Conservation (phyloP, 2,113 vertebrate genomes). For the Stictonetta naevosa region DNA sequence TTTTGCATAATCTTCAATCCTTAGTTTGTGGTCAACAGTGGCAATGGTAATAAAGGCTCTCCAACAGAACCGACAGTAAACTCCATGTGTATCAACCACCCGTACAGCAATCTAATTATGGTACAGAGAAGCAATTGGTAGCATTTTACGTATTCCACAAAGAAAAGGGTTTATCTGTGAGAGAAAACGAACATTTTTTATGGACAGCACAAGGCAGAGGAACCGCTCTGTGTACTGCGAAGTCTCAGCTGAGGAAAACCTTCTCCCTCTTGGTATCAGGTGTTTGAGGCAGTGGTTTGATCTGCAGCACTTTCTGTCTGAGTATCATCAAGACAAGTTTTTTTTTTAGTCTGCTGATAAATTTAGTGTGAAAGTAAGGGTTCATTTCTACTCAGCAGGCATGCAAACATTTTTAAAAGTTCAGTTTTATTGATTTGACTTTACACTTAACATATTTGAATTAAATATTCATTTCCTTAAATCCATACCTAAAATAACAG, state of each 20-base stretch:
- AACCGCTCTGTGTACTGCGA: background rate
- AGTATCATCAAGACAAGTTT: background rate
- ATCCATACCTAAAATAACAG: background rate
- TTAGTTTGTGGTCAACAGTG: background rate
- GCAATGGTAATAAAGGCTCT: background rate
- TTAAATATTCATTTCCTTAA: background rate
- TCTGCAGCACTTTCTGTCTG: background rate
- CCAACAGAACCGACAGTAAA: background rate
- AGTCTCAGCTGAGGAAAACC: background rate
- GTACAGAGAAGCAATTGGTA: background rate
- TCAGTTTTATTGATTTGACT: background rate
- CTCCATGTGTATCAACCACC: background rate
- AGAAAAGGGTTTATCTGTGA: background rate
- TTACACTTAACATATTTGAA: rapidly evolving
- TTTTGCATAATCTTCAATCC: background rate
- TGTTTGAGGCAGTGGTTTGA: background rate
- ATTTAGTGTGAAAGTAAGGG: background rate
- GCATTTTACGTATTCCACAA: background rate
- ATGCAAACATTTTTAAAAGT: background rate
- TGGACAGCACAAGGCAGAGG: background rate
- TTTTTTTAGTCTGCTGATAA: background rate
- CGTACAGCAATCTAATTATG: background rate
- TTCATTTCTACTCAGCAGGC: background rate
- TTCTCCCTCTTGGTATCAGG: background rate
- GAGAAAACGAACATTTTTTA: background rate